A percentile compares a stretch with the other conserved stretches of the same genome.
Conservation (phyloP, 2,113 vertebrate genomes). For the Aptenodytes patagonicus region DNA sequence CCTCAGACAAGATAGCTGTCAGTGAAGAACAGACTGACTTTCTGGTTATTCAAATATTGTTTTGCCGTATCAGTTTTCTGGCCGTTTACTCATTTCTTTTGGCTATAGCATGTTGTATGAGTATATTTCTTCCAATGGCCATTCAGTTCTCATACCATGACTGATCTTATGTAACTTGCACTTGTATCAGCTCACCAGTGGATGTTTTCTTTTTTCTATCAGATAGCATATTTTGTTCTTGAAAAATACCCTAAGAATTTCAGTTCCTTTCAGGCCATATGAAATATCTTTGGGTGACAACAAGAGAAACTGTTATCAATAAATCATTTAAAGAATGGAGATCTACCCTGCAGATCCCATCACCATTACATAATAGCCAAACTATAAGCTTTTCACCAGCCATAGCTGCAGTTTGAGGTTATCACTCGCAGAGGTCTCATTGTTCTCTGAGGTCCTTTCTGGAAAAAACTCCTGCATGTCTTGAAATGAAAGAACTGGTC, state of each 20-base stretch:
- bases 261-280: constrained; percentile 57
- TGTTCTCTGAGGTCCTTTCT: not conserved
- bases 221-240: constrained; percentile 56
- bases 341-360: not conserved
- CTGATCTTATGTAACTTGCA: not conserved
- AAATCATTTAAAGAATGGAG: constrained; percentile 57
- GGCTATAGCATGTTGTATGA: not conserved
- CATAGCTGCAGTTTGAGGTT: not conserved
- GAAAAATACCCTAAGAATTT: constrained; percentile 64
- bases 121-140: constrained; percentile 22
- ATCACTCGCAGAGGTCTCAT: not conserved
- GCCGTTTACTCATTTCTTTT: not conserved
- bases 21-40: not conserved
- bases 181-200: constrained; percentile 43
- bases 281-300: constrained; percentile 55
- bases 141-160: constrained; percentile 49
- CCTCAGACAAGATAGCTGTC: not conserved
- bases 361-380: not conserved
- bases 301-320: constrained; percentile 59
- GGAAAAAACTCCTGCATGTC: not conserved
- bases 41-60: not conserved
- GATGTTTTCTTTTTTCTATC: constrained; percentile 48
- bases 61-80: not conserved
- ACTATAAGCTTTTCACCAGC: not conserved
- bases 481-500: not conserved